A percentile compares a stretch with the other conserved stretches of the same genome.
Conservation (phyloP, 2,888 invertebrate species). For the Drosophila formosana region DNA sequence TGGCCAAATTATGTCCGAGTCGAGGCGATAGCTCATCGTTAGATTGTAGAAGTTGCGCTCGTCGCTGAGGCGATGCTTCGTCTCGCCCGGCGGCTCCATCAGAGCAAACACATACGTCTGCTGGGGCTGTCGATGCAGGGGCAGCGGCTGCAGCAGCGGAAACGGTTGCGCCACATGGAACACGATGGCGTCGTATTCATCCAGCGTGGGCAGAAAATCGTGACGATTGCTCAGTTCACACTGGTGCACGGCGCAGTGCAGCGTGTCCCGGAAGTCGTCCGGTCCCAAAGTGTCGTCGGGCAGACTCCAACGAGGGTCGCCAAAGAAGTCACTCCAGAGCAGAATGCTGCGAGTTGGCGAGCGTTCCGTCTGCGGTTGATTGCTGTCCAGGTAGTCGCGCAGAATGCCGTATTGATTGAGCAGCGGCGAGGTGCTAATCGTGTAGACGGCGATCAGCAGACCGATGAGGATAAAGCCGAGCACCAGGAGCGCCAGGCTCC, state of each 20-base stretch:
- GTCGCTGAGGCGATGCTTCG: slow-evolving; percentile 80
- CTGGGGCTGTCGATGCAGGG: slow-evolving; percentile 77
- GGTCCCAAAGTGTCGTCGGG: slow-evolving; percentile 72
- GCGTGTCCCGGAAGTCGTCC: slow-evolving; percentile 68
- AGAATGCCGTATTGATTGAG: slow-evolving; percentile 80
- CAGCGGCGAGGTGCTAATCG: slow-evolving; percentile 65
- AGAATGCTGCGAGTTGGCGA: slow-evolving; percentile 68
- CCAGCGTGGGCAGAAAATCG: slow-evolving; percentile 74
- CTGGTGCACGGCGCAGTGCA: slow-evolving; percentile 83
- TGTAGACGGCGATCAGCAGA: slow-evolving; percentile 50
- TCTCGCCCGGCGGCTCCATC: slow-evolving; percentile 85
- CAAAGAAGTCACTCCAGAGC: slow-evolving; percentile 83
- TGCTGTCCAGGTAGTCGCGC: slow-evolving; percentile 50
- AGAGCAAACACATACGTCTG: slow-evolving; percentile 86
- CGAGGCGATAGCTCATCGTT: slow-evolving; percentile 87
- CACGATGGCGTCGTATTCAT: slow-evolving; percentile 86
- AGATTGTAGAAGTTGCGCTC: slow-evolving; percentile 86
- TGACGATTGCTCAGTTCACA: slow-evolving; percentile 85
- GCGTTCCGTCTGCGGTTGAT: background rate
- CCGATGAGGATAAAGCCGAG: slow-evolving; percentile 11
- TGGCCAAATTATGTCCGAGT: slow-evolving; percentile 86
- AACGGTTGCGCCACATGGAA: slow-evolving; percentile 86
- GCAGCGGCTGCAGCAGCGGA: slow-evolving; percentile 81
- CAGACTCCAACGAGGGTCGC: slow-evolving; percentile 76
- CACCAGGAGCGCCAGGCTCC: slow-evolving; percentile 24